These are phyloP conservation scores for Ruditapes philippinarum DNA, from an alignment of 1,140 invertebrate species.

Conservation along the genomic window DNA sequence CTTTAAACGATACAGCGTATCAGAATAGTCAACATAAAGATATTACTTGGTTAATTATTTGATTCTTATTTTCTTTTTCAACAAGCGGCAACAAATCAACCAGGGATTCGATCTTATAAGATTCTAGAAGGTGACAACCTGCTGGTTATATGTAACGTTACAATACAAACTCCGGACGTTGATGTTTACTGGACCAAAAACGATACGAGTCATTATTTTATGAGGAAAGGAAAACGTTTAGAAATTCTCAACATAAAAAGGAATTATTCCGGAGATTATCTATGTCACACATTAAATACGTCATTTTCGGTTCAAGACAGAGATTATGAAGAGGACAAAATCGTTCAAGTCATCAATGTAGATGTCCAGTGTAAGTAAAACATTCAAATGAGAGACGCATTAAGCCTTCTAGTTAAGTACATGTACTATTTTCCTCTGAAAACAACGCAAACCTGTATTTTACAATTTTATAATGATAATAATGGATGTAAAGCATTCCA, in stretches of 20 bases:
- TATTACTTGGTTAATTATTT: too few species aligned
- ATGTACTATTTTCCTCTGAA: too few species aligned
- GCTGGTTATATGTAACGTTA: slow-evolving; percentile 35
- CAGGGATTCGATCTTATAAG: slow-evolving; percentile 18
- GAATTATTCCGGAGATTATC: slow-evolving; percentile 17
- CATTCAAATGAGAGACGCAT: background rate
- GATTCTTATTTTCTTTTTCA: too few species aligned
- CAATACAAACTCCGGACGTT: background rate
- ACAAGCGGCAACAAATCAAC: too few species aligned
- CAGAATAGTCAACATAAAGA: too few species aligned
- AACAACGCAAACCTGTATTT: too few species aligned
- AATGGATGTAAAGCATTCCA: too few species aligned
- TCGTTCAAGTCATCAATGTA: slow-evolving; percentile 40
- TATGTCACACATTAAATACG: slow-evolving; percentile 38
- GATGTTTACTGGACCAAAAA: slow-evolving; percentile 48
- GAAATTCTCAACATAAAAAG: slow-evolving; percentile 42
- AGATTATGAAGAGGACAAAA: slow-evolving; percentile 31
- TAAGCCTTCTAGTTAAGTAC: background rate
- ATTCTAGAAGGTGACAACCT: slow-evolving; percentile 45
- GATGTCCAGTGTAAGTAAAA: slow-evolving; percentile 46
- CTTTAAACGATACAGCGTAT: too few species aligned
- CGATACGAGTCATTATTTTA: background rate
- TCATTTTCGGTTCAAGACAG: background rate
- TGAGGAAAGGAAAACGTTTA: slow-evolving; percentile 6
- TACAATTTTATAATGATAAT: too few species aligned